These are phyloP conservation scores for Aleiodes testaceus DNA, from an alignment of 2,888 invertebrate genomes.

Conservation along the genomic window DNA sequence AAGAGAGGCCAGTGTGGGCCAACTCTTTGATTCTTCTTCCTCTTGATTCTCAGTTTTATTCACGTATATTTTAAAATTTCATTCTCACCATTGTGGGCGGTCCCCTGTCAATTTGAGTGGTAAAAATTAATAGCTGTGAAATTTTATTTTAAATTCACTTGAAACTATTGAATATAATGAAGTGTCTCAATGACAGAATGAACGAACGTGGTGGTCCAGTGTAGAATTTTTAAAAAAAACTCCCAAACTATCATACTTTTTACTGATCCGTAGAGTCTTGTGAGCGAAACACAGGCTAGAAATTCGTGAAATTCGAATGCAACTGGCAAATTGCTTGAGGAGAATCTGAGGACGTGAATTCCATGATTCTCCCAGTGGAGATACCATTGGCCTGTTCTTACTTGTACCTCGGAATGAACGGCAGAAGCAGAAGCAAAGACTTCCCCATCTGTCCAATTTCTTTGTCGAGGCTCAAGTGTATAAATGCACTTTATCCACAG, in stretches of 20 bases:
- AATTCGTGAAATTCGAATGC: conserved; percentile 68
- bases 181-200: background rate
- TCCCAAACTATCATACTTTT: conserved; percentile 54
- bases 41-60: conserved; percentile 20
- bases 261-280: conserved; percentile 54
- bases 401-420: conserved; percentile 63
- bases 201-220: conserved; percentile 63
- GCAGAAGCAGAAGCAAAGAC: conserved; percentile 12
- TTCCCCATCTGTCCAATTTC: conserved; percentile 15
- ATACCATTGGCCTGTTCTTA: conserved; percentile 68
- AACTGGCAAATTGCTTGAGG: conserved; percentile 68
- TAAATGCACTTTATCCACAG: background rate
- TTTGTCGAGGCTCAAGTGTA: background rate
- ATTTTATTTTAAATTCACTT: too few species aligned
- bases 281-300: conserved; percentile 61
- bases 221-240: too few species aligned
- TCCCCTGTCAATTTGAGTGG: conserved; percentile 57
- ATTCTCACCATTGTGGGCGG: conserved; percentile 62
- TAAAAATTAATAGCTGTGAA: background rate
- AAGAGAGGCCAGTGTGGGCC: conserved; percentile 28
- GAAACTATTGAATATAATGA: background rate
- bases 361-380: conserved; percentile 56
- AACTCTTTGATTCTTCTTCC: conserved; percentile 33
- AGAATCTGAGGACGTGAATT: conserved; percentile 66
- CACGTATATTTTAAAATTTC: conserved; percentile 32